phyloP scores from a whole-genome alignment of 1,140 invertebrate genomes.

The Philotrypesis tridentata region DNA sequence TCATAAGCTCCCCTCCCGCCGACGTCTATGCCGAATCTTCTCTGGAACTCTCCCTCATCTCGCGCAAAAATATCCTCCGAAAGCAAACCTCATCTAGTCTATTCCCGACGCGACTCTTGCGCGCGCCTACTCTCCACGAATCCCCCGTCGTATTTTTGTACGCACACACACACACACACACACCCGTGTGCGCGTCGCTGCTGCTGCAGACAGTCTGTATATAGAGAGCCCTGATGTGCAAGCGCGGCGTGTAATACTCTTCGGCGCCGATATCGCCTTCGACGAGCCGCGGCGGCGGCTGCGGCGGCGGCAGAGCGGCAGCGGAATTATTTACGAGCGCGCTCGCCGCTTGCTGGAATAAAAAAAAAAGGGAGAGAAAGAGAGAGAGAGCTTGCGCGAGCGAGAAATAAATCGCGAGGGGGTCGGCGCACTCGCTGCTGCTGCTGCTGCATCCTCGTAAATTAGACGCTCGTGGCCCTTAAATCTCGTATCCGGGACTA shows the following conservation, averaged over 20 bases:
- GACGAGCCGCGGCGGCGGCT: not conserved
- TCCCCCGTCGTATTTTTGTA: not conserved
- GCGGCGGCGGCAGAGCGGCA: not conserved
- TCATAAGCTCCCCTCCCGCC: not conserved
- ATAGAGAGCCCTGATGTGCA: too few species aligned
- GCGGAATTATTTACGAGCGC: slow-evolving; percentile 57
- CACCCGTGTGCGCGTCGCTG: too few species aligned
- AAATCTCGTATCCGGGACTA: slow-evolving; percentile 46
- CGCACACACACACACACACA: not conserved
- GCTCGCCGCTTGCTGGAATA: slow-evolving; percentile 43
- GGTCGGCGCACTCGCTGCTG: slow-evolving; percentile 33
- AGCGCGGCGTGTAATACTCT: not conserved
- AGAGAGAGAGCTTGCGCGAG: slow-evolving; percentile 51
- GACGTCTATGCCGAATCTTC: too few species aligned
- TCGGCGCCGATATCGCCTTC: not conserved
- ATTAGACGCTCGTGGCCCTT: slow-evolving; percentile 49
- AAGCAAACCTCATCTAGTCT: not conserved
- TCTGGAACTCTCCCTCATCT: too few species aligned
- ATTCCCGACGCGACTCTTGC: not conserved
- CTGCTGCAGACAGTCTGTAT: too few species aligned
- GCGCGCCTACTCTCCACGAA: not conserved
- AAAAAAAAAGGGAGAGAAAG: not conserved
- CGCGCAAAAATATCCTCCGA: not conserved
- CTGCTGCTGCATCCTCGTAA: slow-evolving; percentile 41
- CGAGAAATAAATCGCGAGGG: slow-evolving; percentile 43